Evolutionary conservation across 2,797 vertebrate genomes (phyloP), one percentile per base, ranked within the genome.

Genomic region (Peromyscus melanophrys): DNA sequence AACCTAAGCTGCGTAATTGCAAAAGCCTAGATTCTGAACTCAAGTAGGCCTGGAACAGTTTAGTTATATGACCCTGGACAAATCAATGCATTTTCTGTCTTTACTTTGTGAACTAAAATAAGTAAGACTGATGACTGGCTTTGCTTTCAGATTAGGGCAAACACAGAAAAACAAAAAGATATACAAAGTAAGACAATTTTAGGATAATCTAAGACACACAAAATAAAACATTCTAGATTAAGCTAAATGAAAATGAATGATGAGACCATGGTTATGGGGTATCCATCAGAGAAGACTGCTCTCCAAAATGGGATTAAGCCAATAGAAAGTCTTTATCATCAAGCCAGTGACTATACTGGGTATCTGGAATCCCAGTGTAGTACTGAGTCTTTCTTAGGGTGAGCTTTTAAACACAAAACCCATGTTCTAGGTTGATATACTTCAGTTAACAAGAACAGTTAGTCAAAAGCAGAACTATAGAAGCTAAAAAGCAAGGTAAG

Each of bases 1-100:
- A 49, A 89, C 21, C 65, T 67, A 34, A 57, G n/a, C 40, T 67
- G 13, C 78, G 67, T 81, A 86, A 69, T 71, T 59, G 31, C 77
- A 93, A 92, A 88, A 95, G 8, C 6, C 76, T 49, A 78, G 5
- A 37, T 82, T 96, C 63, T 94, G 94, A 92, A 92, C 93, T 49
- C 16, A 89, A 95, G 43, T 27, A 76, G 73, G 34, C 17, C 2
- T 43, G 46, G 25, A 40, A 57, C 52, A 63, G 43, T 89, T 65
- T 94, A 75, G 16, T 57, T 90, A 37, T 81, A n/a, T 82, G 40
- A 80, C 94, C 78, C 85, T 67, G 9, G 52, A 55, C 46, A 82
- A 89, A 91, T 85, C 37, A 67, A n/a, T 57, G 85, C 59, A 78
- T 63, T 89, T 37, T 61, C 57, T 37, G 10, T 57, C 78, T 81